Conservation (phyloP, 2,888 invertebrate species). For the Physocephala rufipes region DNA sequence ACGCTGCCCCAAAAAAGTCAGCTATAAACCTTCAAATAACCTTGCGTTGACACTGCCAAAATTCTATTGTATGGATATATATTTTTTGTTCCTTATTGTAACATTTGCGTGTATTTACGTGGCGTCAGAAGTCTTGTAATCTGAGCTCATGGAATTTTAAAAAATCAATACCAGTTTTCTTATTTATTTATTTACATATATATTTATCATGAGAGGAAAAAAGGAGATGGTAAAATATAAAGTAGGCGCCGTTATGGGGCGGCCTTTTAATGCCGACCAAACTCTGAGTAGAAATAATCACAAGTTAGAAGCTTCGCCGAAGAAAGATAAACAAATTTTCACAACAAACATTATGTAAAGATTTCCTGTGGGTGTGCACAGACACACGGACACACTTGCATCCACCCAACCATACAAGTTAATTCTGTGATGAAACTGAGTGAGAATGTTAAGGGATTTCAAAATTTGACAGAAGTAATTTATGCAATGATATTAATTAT, state of each 20-base stretch:
- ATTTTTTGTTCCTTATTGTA: too few relatives aligned
- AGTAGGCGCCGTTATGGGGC: background rate
- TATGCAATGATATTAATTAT: background rate
- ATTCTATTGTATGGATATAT: conserved; percentile 20
- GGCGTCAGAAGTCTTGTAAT: conserved; percentile 31
- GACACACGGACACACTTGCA: background rate
- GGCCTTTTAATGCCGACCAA: background rate
- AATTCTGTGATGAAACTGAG: background rate
- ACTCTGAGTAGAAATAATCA: background rate
- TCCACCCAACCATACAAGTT: background rate
- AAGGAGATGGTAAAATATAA: background rate
- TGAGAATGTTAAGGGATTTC: too few relatives aligned
- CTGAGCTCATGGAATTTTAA: conserved; percentile 4
- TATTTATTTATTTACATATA: background rate
- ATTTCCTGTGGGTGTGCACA: background rate
- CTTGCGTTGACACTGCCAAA: conserved; percentile 20
- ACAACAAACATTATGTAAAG: background rate
- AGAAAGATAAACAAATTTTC: background rate
- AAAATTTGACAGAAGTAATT: too few relatives aligned
- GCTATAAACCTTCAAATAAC: conserved; percentile 22
- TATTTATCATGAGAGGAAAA: background rate
- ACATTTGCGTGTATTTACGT: conserved; percentile 30
- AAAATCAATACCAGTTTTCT: conserved; percentile 5
- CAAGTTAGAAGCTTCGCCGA: background rate
- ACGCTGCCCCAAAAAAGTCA: background rate